These are phyloP conservation scores for Malurus leucopterus DNA, from an alignment of 2,797 vertebrate genomes.

Conservation along the genomic window DNA sequence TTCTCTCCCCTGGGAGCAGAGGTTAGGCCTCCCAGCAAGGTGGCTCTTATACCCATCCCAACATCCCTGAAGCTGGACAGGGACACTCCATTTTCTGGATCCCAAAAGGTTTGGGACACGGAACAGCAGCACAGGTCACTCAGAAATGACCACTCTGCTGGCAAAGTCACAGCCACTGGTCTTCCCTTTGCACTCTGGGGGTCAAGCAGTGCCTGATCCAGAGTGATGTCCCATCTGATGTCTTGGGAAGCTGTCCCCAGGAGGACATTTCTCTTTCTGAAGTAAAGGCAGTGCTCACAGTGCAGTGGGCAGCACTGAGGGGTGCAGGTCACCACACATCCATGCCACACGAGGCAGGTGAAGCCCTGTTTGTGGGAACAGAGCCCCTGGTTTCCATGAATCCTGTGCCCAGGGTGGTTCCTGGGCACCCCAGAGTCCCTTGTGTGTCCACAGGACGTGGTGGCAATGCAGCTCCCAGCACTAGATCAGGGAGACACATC, in stretches of 20 bases:
- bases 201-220: neutral
- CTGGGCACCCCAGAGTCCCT: neutral
- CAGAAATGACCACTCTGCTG: neutral
- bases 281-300: neutral
- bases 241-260: rapidly evolving
- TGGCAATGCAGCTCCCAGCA: neutral
- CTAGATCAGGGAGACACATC: neutral
- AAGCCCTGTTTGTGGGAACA: neutral
- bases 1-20: neutral
- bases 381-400: rapidly evolving
- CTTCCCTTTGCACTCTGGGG: neutral
- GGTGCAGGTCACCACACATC: rapidly evolving
- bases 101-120: neutral
- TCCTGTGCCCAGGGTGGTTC: neutral
- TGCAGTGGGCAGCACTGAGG: neutral
- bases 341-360: rapidly evolving
- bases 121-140: neutral
- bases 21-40: rapidly evolving
- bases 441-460: rapidly evolving
- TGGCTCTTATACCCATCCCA: neutral
- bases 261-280: neutral
- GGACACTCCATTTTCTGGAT: neutral
- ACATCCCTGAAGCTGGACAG: neutral
- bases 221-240: neutral
- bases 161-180: neutral